These are phyloP conservation scores for Xylota sylvarum DNA, from an alignment of 2,888 invertebrate genomes.

Conservation along the genomic window DNA sequence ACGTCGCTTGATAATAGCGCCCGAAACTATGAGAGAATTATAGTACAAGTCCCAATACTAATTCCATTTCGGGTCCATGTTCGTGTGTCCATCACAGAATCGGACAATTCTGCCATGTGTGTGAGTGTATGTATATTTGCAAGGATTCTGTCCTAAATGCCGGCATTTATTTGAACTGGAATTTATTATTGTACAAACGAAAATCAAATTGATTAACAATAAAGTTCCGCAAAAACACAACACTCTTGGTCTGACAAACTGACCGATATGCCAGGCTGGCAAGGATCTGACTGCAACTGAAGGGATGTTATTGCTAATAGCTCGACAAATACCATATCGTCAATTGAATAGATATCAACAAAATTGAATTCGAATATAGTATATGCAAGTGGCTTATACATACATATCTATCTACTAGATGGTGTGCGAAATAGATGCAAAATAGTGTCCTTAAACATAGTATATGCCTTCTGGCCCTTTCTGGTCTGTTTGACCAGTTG, in stretches of 20 bases:
- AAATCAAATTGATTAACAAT: slow-evolving; percentile 76
- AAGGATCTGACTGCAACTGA: slow-evolving; percentile 26
- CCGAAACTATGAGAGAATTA: slow-evolving; percentile 67
- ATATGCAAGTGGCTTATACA: not conserved
- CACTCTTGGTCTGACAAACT: slow-evolving; percentile 26
- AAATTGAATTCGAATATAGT: slow-evolving; percentile 46
- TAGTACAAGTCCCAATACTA: slow-evolving; percentile 53
- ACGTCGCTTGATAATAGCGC: slow-evolving; percentile 67
- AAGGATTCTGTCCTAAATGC: not conserved
- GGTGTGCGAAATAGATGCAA: not conserved
- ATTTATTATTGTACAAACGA: slow-evolving; percentile 69
- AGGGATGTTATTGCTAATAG: slow-evolving; percentile 57
- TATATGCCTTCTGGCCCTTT: not conserved
- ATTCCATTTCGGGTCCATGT: slow-evolving; percentile 55
- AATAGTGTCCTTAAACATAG: slow-evolving; percentile 12
- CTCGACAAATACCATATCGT: slow-evolving; percentile 68
- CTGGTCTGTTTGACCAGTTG: slow-evolving; percentile 34
- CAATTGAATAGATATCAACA: slow-evolving; percentile 62
- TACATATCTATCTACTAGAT: too few species aligned
- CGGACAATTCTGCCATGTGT: not conserved
- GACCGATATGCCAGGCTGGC: not conserved
- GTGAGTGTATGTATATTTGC: not conserved
- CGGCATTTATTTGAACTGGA: slow-evolving; percentile 65
- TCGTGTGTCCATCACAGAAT: slow-evolving; percentile 3
- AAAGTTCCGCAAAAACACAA: slow-evolving; percentile 64